phyloP scores from a whole-genome alignment of 2,797 vertebrate species.

The Acanthurus tractus region DNA sequence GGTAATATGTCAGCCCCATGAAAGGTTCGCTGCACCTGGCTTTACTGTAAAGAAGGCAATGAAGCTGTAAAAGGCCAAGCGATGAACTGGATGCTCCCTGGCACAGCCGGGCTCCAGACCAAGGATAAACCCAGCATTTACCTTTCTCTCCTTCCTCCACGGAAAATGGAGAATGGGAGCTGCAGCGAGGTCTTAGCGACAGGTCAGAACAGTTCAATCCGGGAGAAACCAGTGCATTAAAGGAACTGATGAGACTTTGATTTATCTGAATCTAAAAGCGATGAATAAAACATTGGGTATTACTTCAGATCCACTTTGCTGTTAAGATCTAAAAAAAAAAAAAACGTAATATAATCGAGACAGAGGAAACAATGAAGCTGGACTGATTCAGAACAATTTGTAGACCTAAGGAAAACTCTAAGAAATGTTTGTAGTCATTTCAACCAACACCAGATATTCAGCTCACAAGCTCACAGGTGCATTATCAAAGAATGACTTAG shows the following conservation, averaged over 20 bases:
- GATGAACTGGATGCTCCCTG: conserved; percentile 78
- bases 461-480: conserved; percentile 1
- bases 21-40: conserved; percentile 75
- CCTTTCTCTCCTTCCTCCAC: conserved; percentile 50
- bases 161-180: conserved; percentile 38
- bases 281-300: conserved; percentile 80
- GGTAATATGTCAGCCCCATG: conserved; percentile 76
- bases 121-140: conserved; percentile 74
- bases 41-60: conserved; percentile 80
- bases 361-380: conserved; percentile 4
- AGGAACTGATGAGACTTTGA: conserved; percentile 70
- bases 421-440: conserved; percentile 6
- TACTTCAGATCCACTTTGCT: conserved; percentile 52
- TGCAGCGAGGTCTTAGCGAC: conserved; percentile 59
- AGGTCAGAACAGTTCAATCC: conserved; percentile 69
- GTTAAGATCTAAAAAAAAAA: conserved; percentile 43
- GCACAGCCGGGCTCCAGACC: conserved; percentile 59
- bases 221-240: conserved; percentile 63
- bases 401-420: conserved; percentile 1
- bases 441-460: background rate
- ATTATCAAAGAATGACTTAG: conserved; percentile 2
- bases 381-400: conserved; percentile 4
- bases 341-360: conserved; percentile 3
- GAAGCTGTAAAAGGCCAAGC: conserved; percentile 78
- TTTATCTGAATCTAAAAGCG: conserved; percentile 59